phyloP scores from a whole-genome alignment of 2,797 vertebrate species.

The Margarornis squamiger region DNA sequence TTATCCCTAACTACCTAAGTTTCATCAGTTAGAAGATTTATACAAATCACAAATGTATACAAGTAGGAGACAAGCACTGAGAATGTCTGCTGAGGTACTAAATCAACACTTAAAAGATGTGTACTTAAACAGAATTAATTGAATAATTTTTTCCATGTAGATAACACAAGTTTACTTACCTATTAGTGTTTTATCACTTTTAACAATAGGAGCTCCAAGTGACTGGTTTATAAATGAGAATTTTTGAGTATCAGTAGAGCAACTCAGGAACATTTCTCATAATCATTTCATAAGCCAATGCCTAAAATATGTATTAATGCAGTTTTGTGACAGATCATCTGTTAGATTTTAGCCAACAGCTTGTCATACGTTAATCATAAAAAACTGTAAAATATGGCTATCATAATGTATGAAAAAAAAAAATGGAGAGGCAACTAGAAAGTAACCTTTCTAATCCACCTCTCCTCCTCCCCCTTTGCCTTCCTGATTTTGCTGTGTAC shows the following conservation, averaged over 20 bases:
- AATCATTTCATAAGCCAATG: conserved; percentile 47
- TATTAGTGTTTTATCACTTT: neutral
- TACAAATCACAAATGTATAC: conserved; percentile 16
- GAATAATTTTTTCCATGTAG: conserved; percentile 13
- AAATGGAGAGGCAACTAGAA: conserved; percentile 28
- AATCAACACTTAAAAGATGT: conserved; percentile 25
- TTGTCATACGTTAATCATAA: conserved; percentile 73
- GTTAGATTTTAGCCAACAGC: conserved; percentile 71
- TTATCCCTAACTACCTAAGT: conserved; percentile 16
- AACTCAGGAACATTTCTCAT: conserved; percentile 21
- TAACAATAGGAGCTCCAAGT: neutral
- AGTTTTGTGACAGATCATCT: conserved; percentile 73
- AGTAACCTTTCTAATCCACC: conserved; percentile 39
- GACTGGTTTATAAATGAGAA: conserved; percentile 2
- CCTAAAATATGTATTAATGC: conserved; percentile 55
- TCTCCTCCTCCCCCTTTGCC: neutral
- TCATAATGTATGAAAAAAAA: conserved; percentile 18
- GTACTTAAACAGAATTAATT: neutral
- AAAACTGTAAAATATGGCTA: conserved; percentile 63
- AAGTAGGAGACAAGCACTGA: conserved; percentile 28
- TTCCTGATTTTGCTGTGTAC: conserved; percentile 31
- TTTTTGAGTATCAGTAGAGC: conserved; percentile 6
- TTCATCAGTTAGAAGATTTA: conserved; percentile 2
- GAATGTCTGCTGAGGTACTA: neutral
- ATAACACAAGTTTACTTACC: neutral